Evolutionary conservation across 2,888 invertebrate species (phyloP).

Genomic region (Tipula vernalis): DNA sequence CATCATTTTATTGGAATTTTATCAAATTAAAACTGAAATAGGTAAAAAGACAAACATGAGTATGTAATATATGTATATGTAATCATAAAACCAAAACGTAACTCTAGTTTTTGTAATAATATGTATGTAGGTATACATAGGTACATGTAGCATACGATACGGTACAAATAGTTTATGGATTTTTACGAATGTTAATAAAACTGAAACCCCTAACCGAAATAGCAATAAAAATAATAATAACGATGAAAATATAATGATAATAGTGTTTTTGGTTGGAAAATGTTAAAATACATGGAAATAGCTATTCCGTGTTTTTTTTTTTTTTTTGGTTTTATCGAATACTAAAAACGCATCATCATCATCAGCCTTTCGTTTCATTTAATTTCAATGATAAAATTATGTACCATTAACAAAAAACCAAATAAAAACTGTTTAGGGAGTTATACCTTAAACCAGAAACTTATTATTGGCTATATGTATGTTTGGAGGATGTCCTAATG

Average conservation of each 20-base stretch:
- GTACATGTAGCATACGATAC: neutral
- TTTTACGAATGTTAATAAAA: neutral
- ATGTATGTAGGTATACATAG: neutral
- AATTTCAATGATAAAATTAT: neutral
- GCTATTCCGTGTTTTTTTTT: neutral
- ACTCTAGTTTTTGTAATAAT: neutral
- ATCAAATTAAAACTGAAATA: neutral
- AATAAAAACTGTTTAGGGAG: neutral
- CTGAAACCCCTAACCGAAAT: neutral
- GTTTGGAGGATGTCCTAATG: no score
- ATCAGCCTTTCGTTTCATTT: neutral
- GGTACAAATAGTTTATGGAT: neutral
- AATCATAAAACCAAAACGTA: neutral
- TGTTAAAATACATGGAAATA: neutral
- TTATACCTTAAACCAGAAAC: neutral
- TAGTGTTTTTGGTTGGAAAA: neutral
- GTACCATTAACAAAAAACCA: neutral
- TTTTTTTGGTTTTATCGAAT: neutral
- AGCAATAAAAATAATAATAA: neutral
- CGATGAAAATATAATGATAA: neutral
- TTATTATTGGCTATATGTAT: no score
- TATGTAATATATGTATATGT: neutral
- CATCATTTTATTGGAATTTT: conserved; percentile 4
- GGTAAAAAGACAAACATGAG: neutral
- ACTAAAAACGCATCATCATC: neutral